phyloP scores from a whole-genome alignment of 2,797 vertebrate genomes.

The Anas bernieri region DNA sequence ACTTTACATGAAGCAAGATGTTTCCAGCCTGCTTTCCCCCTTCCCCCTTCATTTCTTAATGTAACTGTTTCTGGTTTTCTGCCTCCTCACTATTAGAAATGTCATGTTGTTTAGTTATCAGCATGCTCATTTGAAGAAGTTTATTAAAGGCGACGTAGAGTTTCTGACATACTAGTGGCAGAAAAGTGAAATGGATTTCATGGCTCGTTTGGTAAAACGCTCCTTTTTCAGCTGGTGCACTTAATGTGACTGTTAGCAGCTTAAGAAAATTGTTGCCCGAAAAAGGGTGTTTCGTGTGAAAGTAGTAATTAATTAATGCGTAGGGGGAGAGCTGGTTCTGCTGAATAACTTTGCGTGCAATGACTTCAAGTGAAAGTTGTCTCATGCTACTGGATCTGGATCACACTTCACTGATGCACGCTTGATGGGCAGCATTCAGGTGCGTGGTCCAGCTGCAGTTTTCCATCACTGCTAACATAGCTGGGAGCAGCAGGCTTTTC shows the following conservation, averaged over 20 bases:
- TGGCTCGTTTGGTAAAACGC: conserved; percentile 52
- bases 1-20: conserved; percentile 11
- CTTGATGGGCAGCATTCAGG: neutral
- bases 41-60: conserved; percentile 27
- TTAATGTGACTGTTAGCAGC: conserved; percentile 40
- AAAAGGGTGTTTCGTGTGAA: neutral
- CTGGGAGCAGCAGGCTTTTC: neutral
- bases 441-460: neutral
- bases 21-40: neutral
- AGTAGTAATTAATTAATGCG: neutral
- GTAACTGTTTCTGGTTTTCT: conserved; percentile 65
- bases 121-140: conserved; percentile 34
- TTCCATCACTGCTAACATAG: neutral
- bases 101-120: conserved; percentile 59
- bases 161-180: conserved; percentile 56
- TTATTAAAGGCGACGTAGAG: conserved; percentile 32
- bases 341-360: neutral
- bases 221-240: conserved; percentile 17
- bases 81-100: conserved; percentile 56
- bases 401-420: rapidly evolving
- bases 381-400: neutral
- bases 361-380: neutral
- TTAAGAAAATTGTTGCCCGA: conserved; percentile 24
- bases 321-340: neutral
- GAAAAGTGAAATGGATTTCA: conserved; percentile 56